Base-by-base conservation (phyloP, 2,888 invertebrate species). In the Prenolepis imparis region DNA sequence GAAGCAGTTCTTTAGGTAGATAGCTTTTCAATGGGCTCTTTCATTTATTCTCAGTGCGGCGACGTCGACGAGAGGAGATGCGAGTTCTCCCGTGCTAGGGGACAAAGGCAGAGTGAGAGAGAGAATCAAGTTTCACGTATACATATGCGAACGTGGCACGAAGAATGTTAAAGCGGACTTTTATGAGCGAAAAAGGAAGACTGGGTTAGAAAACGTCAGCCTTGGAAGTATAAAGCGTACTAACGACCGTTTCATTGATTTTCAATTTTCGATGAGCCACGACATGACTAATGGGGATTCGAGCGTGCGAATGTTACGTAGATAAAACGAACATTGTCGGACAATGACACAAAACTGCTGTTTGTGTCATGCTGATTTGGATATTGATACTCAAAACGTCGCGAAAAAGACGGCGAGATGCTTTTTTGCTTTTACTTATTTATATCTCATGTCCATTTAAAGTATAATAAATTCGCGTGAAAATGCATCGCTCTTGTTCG, bases 21-120 rank as follows among this genome's bases (percentile, higher is more conserved):
- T 93, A 91, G 90, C 90, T 90, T 92, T 92, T 92, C 91, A 91
- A 93, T 92, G 87, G 82, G 89, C 74, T 83, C 88, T 86, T 90
- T 92, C 91, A 89, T 91, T 92, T 91, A 90, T 91, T 91, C 89
- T 86, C 87, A 78, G 73, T 75, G 84, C 64, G 44, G 44, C 41
- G 74, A 73, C 83, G 67, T 12, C 75, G 63, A 41, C 61, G 57
- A 55, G 68, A 72, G 24, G 82, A 59, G 61, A 61, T 82, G 82
- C 64, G 64, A 59, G 77, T 78, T 74, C 72, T 41, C 55, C 28
- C 48, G 32, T 57, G 68, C 59, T 41, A 36, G 55, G 61, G 75
- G 64, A 73, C 78, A 70, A 39, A 64, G 59, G 48, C 4, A 48
- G 48, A 48, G n/a, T 44, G 72, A 70, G 70, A 36, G 48, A 68